Conservation (phyloP, 2,797 vertebrate genomes). For the Poecile montanus region DNA sequence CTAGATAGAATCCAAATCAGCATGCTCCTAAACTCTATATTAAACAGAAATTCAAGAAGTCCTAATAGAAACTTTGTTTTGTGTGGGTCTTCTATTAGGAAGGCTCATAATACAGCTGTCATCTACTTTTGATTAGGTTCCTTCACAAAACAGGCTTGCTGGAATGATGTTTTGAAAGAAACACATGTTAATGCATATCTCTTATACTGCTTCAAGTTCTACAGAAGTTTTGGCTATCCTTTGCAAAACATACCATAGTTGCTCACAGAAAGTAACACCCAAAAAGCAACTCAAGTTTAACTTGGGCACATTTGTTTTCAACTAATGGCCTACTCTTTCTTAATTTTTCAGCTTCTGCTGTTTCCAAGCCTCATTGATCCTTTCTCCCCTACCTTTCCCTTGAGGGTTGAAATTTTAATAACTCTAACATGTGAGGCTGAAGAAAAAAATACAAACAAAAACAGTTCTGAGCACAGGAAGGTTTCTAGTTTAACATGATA, state of each 20-base stretch:
- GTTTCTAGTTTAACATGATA: background rate
- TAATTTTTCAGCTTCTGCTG: background rate
- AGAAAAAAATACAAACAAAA: background rate
- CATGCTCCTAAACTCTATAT: background rate
- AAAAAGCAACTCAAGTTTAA: background rate
- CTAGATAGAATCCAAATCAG: background rate
- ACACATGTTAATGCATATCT: constrained; percentile 14
- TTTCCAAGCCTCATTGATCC: background rate
- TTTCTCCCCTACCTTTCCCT: background rate
- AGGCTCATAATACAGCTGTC: constrained; percentile 42
- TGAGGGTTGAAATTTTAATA: constrained; percentile 10
- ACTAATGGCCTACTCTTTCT: background rate
- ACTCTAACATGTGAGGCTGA: background rate
- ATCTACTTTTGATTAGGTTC: constrained; percentile 41
- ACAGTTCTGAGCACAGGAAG: background rate
- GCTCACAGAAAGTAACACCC: background rate
- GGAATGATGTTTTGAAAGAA: constrained; percentile 28
- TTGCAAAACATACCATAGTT: background rate
- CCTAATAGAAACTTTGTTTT: constrained; percentile 17
- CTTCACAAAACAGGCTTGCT: constrained; percentile 48
- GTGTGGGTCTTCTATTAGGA: constrained; percentile 24
- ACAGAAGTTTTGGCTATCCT: constrained; percentile 11
- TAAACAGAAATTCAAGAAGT: background rate
- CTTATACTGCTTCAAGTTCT: background rate
- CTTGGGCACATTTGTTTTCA: background rate